Percentiles rank a stretch among this genome's conserved stretches.
Evolutionary conservation across 2,113 vertebrate genomes (phyloP).

Genomic region (Kryptolebias marmoratus): DNA sequence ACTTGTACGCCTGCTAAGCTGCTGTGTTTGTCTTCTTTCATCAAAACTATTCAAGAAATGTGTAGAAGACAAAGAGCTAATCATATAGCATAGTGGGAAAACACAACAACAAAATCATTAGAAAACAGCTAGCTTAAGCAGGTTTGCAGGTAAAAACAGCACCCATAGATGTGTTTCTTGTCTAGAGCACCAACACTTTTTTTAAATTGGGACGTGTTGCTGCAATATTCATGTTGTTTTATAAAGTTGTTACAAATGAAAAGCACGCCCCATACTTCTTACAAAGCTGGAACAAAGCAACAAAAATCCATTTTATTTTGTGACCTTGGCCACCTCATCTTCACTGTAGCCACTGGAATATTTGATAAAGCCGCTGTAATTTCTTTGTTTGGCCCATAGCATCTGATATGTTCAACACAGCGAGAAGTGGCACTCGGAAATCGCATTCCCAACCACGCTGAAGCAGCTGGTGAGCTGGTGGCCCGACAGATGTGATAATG

Average conservation of each 20-base stretch:
- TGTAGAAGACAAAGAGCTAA: constrained; percentile 29
- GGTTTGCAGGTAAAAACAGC: too few relatives aligned
- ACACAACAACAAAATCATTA: constrained; percentile 25
- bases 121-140: constrained; percentile 19
- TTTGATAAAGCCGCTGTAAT: constrained; percentile 55
- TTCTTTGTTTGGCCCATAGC: constrained; percentile 55
- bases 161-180: constrained; percentile 19
- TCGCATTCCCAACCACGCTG: constrained; percentile 61
- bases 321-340: constrained; percentile 58
- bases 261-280: constrained; percentile 32
- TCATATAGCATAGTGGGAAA: constrained; percentile 16
- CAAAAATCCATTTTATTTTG: constrained; percentile 47
- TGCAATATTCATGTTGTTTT: constrained; percentile 62
- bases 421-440: constrained; percentile 61
- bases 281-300: constrained; percentile 34
- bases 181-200: constrained; percentile 21
- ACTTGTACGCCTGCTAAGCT: constrained; percentile 38
- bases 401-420: constrained; percentile 62
- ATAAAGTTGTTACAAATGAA: constrained; percentile 42
- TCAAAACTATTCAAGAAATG: constrained; percentile 45
- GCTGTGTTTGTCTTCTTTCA: constrained; percentile 56
- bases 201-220: constrained; percentile 24
- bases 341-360: constrained; percentile 42
- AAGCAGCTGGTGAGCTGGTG: constrained; percentile 74
- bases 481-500: constrained; percentile 74